Evolutionary conservation across 2,888 invertebrate species (phyloP).

Genomic region (Halictus ligatus): DNA sequence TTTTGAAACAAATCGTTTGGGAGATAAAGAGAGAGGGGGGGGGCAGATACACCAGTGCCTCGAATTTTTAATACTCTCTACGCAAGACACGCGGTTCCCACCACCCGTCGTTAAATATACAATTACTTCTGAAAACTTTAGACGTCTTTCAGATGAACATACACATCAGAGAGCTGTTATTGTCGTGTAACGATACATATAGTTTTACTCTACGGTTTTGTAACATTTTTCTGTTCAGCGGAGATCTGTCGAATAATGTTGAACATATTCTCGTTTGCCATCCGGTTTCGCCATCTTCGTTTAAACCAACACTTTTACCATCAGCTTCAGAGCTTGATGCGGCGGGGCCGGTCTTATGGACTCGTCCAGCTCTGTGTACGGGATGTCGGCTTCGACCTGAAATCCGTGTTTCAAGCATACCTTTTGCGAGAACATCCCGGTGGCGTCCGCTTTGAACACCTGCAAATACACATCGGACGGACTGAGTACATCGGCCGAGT

Average conservation of each 20-base stretch:
- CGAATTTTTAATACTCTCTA: conserved; percentile 47
- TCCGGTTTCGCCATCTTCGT: not conserved
- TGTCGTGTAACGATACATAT: conserved; percentile 80
- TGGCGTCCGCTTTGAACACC: conserved; percentile 93
- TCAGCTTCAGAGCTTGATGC: conserved; percentile 90
- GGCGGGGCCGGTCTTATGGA: conserved; percentile 89
- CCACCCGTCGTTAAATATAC: conserved; percentile 48
- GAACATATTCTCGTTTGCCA: conserved; percentile 20
- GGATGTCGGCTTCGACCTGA: conserved; percentile 87
- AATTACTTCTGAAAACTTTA: conserved; percentile 49
- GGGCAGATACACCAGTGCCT: conserved; percentile 39
- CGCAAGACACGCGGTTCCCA: conserved; percentile 52
- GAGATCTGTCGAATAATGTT: conserved; percentile 30
- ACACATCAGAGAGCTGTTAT: conserved; percentile 79
- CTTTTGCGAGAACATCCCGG: conserved; percentile 92
- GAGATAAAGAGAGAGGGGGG: conserved; percentile 56
- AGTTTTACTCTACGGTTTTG: conserved; percentile 72
- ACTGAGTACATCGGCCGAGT: not conserved
- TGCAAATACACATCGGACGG: conserved; percentile 82
- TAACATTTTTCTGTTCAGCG: conserved; percentile 40
- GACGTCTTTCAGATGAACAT: conserved; percentile 59
- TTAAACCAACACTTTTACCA: conserved; percentile 85
- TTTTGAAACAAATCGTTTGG: conserved; percentile 39
- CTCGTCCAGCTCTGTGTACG: conserved; percentile 90
- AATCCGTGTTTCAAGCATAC: conserved; percentile 90